Base-by-base conservation (phyloP, 2,888 invertebrate species). In the Gymnocheta viridis region DNA sequence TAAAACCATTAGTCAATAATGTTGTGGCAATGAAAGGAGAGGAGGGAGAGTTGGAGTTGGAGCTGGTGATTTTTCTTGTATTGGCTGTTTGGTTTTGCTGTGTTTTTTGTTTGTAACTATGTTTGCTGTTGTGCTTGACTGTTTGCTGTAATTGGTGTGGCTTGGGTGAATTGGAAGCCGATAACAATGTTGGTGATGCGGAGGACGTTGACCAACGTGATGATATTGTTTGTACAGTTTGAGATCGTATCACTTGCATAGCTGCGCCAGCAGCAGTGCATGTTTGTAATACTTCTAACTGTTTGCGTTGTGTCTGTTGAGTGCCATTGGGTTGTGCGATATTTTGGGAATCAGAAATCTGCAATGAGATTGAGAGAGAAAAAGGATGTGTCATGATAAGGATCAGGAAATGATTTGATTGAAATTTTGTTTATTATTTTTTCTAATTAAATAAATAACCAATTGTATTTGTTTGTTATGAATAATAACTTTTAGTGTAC, bases 211-310 rank as follows among this genome's bases (percentile, higher is more conserved):
- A 89, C 88, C 91, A 91, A 77, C 91, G 90, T 58, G 91, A 91
- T 72, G 92, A 92, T 86, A 91, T 90, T 77, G 90, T 91, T 89
- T 92, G 92, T 85, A 92, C 91, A 74, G 91, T 92, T 87, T 93
- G 91, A 86, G 95, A 94, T 87, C 95, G 94, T 93, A 96, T 94
- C 85, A 96, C 95, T 88, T 95, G 95, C 89, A 96, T 93, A 35
- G 94, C 87, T 69, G 87, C 94, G 62, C 95, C 94, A 83, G 90
- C 89, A 56, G 95, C 94, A 83, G 94, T 94, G 89, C 94, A 94
- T 70, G 95, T 94, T 89, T 95, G 94, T 86, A 95, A 93, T 87
- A 96, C 95, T 91, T 96, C 96, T 93, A 96, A 93, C 87, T 92
- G 92, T 88, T 92, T 92, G 85, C 92, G 90, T 88, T 92, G 91